Percentiles rank a stretch among this genome's conserved stretches.
These are phyloP conservation scores for Acipenser oxyrinchus DNA, from an alignment of 2,797 vertebrate genomes.

Conservation along the genomic window DNA sequence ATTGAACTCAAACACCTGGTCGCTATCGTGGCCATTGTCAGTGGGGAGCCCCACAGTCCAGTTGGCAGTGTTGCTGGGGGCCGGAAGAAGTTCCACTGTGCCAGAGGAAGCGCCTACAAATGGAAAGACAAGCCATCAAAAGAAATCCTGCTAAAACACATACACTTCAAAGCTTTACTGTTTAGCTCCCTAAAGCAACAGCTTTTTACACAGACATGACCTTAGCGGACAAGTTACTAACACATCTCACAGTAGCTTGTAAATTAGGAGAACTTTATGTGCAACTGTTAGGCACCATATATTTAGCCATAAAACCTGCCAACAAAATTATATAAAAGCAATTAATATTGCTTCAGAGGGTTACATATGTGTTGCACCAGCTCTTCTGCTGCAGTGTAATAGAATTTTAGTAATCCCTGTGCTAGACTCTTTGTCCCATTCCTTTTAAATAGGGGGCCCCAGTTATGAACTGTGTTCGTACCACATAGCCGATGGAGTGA, in stretches of 20 bases:
- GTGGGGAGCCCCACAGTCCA: slow-evolving; percentile 89
- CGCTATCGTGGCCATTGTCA: slow-evolving; percentile 92
- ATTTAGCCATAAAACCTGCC: too few species aligned
- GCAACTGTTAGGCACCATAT: neutral
- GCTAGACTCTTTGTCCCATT: slow-evolving; percentile 16
- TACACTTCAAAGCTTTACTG: neutral
- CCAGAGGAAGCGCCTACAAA: slow-evolving; percentile 72
- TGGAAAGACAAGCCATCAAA: neutral
- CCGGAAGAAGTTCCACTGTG: slow-evolving; percentile 83
- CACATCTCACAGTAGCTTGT: too few species aligned
- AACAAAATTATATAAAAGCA: too few species aligned
- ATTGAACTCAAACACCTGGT: slow-evolving; percentile 96
- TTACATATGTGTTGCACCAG: too few species aligned
- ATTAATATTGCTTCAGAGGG: too few species aligned
- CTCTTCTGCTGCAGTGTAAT: too few species aligned
- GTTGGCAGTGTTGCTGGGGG: slow-evolving; percentile 77
- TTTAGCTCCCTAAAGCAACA: too few species aligned
- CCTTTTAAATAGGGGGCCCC: too few species aligned
- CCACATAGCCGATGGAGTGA: slow-evolving; percentile 93
- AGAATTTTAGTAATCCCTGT: neutral
- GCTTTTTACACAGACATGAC: too few species aligned
- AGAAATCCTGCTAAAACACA: neutral
- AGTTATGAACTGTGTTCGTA: slow-evolving; percentile 37
- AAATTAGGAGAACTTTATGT: neutral
- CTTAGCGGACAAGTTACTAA: too few species aligned